These are phyloP conservation scores for Schizotus pectinicornis DNA, from an alignment of 2,888 invertebrate species.

Conservation along the genomic window DNA sequence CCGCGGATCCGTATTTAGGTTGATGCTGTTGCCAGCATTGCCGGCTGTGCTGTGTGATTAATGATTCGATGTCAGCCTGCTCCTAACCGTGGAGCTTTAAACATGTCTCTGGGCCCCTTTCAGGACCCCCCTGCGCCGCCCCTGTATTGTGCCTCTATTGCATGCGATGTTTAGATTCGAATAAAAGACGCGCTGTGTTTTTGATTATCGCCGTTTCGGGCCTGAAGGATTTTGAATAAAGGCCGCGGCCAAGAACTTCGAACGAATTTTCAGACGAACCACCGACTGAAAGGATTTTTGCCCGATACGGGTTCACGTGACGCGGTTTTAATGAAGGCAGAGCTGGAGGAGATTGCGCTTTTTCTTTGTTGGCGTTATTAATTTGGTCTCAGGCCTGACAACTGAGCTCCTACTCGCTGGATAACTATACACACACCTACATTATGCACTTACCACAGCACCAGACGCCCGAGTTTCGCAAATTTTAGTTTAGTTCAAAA, in stretches of 20 bases:
- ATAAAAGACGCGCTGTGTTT: slow-evolving; percentile 57
- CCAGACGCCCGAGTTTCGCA: too few species aligned
- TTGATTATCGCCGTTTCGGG: slow-evolving; percentile 58
- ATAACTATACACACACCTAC: too few species aligned
- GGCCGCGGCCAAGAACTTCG: slow-evolving; percentile 9
- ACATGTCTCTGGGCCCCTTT: slow-evolving; percentile 57
- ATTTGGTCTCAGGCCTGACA: too few species aligned
- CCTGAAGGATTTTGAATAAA: slow-evolving; percentile 55
- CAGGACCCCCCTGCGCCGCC: slow-evolving; percentile 49
- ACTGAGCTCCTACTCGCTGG: too few species aligned
- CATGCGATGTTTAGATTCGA: slow-evolving; percentile 57
- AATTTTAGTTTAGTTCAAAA: too few species aligned
- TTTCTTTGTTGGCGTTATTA: too few species aligned
- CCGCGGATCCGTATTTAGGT: slow-evolving; percentile 56
- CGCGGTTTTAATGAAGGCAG: too few species aligned
- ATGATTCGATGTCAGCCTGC: slow-evolving; percentile 58
- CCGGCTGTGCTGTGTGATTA: slow-evolving; percentile 60
- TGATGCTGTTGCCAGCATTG: slow-evolving; percentile 56
- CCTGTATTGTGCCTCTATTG: slow-evolving; percentile 52
- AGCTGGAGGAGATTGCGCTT: too few species aligned
- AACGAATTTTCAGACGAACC: not conserved
- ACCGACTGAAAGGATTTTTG: too few species aligned
- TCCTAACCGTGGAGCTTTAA: slow-evolving; percentile 59
- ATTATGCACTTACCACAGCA: too few species aligned
- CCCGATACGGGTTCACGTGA: too few species aligned